Evolutionary conservation across 2,888 invertebrate species (phyloP).

Genomic region (Caenorhabditis macrosperma): DNA sequence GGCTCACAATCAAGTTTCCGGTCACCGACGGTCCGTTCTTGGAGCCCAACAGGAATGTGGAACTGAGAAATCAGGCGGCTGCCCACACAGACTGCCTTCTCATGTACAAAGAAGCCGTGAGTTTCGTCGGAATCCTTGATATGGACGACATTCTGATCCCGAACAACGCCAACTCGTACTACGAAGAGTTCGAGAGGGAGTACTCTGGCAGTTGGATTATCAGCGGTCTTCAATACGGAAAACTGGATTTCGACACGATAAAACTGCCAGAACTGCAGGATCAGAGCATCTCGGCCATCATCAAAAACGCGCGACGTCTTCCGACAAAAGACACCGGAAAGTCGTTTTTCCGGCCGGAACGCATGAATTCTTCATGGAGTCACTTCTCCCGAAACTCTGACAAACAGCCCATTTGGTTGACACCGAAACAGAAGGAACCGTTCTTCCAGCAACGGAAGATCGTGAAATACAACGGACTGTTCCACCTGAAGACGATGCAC

Average conservation of each 20-base stretch:
- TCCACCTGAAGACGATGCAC: slow-evolving; percentile 44
- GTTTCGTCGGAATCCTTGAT: slow-evolving; percentile 62
- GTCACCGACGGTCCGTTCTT: slow-evolving; percentile 51
- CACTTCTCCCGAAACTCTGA: slow-evolving; percentile 44
- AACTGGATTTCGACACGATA: slow-evolving; percentile 33
- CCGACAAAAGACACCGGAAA: slow-evolving; percentile 46
- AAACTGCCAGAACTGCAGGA: slow-evolving; percentile 29
- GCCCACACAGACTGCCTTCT: slow-evolving; percentile 67
- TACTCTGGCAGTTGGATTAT: slow-evolving; percentile 39
- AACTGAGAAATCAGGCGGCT: slow-evolving; percentile 65
- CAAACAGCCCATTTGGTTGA: slow-evolving; percentile 38
- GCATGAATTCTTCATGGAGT: slow-evolving; percentile 50
- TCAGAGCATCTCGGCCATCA: slow-evolving; percentile 31
- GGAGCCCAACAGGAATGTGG: slow-evolving; percentile 65
- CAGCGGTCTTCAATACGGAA: slow-evolving; percentile 43
- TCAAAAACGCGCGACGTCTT: slow-evolving; percentile 28
- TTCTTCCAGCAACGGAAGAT: slow-evolving; percentile 18
- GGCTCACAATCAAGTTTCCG: slow-evolving; percentile 57
- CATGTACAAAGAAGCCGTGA: slow-evolving; percentile 62
- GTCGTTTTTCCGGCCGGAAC: slow-evolving; percentile 37
- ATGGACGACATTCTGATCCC: slow-evolving; percentile 67
- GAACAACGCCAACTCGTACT: slow-evolving; percentile 55
- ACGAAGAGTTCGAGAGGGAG: slow-evolving; percentile 59
- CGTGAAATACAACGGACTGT: slow-evolving; percentile 39
- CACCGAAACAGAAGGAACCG: slow-evolving; percentile 31